phyloP scores from a whole-genome alignment of 2,797 vertebrate species.

The Poecilia velifera region DNA sequence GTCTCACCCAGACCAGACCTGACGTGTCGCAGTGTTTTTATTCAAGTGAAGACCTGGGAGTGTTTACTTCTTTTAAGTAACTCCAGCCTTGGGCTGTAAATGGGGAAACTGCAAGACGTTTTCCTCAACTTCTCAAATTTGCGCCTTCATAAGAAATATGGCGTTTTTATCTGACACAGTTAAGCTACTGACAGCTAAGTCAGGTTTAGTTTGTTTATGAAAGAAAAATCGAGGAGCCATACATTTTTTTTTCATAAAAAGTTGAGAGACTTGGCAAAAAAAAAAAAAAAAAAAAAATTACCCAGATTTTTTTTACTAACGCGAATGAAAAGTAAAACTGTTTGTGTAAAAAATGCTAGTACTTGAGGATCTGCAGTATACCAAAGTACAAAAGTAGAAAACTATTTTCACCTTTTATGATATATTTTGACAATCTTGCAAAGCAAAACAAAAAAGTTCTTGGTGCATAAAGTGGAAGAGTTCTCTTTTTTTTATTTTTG shows the following conservation, averaged over 20 bases:
- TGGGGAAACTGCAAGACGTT: background rate
- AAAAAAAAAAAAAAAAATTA: background rate
- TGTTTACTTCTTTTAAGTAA: background rate
- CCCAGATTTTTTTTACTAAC: background rate
- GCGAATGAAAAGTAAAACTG: background rate
- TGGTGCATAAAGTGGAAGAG: background rate
- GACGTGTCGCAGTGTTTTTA: conserved; percentile 24
- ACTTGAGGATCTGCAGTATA: background rate
- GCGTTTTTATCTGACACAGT: background rate
- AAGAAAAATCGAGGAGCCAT: background rate
- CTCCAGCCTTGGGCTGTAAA: background rate
- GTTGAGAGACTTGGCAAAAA: background rate
- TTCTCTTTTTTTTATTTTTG: background rate
- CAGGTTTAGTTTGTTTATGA: background rate
- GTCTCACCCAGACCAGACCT: conserved; percentile 21
- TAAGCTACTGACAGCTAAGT: background rate
- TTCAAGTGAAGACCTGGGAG: conserved; percentile 21
- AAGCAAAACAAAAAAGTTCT: background rate
- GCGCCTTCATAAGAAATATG: background rate
- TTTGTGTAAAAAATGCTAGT: background rate
- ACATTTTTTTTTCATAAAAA: background rate
- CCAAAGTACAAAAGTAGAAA: background rate
- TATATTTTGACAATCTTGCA: background rate
- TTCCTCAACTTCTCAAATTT: background rate
- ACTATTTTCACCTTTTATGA: background rate